Evolutionary conservation across 2,113 vertebrate genomes (phyloP).

Genomic region (human (Homo sapiens)): GRCh38 chr19:46541001-46541500

Average conservation of each 20-base stretch:
- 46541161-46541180: background rate
- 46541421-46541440: too few species aligned
- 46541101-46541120: background rate
- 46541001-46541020: background rate
- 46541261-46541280: background rate
- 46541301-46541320: too few species aligned
- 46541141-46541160: background rate
- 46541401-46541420: too few species aligned
- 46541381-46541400: too few species aligned
- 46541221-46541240: background rate
- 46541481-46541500: too few species aligned
- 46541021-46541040: background rate
- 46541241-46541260: background rate
- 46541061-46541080: background rate
- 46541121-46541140: background rate
- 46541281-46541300: too few species aligned
- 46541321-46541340: too few species aligned
- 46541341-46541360: too few species aligned
- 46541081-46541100: background rate
- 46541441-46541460: too few species aligned
- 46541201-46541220: background rate
- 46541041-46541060: background rate
- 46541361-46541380: too few species aligned
- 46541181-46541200: background rate
- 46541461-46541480: too few species aligned